Evolutionary conservation across 37 sponge, comb jelly and placozoan species (phyloP).

Genomic region (Haliclona indistincta): DNA sequence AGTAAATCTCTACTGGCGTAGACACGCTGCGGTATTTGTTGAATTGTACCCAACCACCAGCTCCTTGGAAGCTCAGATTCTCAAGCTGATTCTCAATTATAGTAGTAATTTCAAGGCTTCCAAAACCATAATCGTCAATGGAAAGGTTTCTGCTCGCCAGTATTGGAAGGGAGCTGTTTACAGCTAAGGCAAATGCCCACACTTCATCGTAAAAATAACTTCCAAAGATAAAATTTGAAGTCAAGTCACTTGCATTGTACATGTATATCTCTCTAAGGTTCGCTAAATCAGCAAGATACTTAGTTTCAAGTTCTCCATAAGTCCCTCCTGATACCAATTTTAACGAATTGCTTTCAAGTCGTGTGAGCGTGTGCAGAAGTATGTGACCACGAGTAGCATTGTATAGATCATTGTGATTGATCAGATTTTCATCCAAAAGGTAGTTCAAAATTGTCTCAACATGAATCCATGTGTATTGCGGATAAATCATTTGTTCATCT

Average conservation of each 20-base stretch:
- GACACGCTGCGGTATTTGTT: neutral
- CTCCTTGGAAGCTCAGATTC: conserved; percentile 2
- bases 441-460: too few species aligned
- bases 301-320: neutral
- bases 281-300: neutral
- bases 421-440: too few species aligned
- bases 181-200: conserved; percentile 21
- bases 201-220: conserved; percentile 3
- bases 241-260: neutral
- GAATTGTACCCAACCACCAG: neutral
- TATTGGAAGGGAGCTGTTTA: neutral
- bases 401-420: too few species aligned
- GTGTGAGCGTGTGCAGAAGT: neutral
- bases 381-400: neutral
- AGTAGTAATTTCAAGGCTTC: neutral
- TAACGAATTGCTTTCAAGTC: neutral
- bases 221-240: neutral
- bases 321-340: too few species aligned
- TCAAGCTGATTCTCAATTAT: conserved; percentile 6
- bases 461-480: too few species aligned
- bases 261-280: neutral
- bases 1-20: neutral
- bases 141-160: neutral
- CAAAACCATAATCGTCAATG: neutral
- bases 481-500: too few species aligned